These are phyloP conservation scores for Drosophila glabriapex DNA, from an alignment of 2,888 invertebrate genomes.

Conservation along the genomic window DNA sequence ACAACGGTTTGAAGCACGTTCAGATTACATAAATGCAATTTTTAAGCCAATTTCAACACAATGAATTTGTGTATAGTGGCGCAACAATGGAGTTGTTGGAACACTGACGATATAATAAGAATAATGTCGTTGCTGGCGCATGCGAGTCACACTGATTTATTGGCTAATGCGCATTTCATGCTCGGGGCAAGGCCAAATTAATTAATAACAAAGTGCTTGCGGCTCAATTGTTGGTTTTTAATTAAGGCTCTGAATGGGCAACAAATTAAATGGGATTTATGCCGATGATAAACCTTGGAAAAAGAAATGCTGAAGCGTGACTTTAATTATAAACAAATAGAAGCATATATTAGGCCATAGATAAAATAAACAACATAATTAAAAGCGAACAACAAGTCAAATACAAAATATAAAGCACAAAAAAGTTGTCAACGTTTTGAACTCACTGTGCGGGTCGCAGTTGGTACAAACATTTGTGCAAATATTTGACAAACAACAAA, in stretches of 20 bases:
- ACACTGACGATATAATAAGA: slow-evolving; percentile 22
- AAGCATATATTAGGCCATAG: slow-evolving; percentile 48
- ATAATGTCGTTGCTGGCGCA: slow-evolving; percentile 33
- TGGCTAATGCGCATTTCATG: slow-evolving; percentile 64
- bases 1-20: background rate
- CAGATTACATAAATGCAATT: slow-evolving; percentile 1
- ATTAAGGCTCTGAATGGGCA: slow-evolving; percentile 68
- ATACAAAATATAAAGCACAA: slow-evolving; percentile 38
- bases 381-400: slow-evolving; percentile 69
- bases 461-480: slow-evolving; percentile 69
- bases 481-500: slow-evolving; percentile 68
- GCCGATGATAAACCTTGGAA: slow-evolving; percentile 39
- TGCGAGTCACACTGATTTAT: slow-evolving; percentile 57
- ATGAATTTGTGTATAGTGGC: slow-evolving; percentile 5
- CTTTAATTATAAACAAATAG: slow-evolving; percentile 81
- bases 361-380: slow-evolving; percentile 78
- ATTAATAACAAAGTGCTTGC: slow-evolving; percentile 69
- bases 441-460: slow-evolving; percentile 61
- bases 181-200: slow-evolving; percentile 70
- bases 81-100: slow-evolving; percentile 34
- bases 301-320: slow-evolving; percentile 32
- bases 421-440: slow-evolving; percentile 56
- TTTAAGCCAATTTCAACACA: slow-evolving; percentile 1
- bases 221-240: slow-evolving; percentile 73
- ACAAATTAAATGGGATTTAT: slow-evolving; percentile 65